phyloP scores from a whole-genome alignment of 2,113 vertebrate species.

The Antigone vipio region DNA sequence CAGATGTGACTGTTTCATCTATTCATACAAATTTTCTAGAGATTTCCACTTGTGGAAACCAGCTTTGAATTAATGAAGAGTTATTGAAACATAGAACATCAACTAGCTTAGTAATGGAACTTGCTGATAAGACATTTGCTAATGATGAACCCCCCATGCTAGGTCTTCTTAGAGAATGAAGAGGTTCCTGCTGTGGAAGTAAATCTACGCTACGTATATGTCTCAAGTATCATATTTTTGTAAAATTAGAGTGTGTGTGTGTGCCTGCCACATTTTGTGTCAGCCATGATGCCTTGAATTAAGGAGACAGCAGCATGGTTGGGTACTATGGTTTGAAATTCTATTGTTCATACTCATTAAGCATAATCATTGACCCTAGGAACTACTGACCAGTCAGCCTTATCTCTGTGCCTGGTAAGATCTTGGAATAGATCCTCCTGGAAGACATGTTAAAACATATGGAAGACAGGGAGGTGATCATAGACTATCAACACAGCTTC shows the following conservation, averaged over 20 bases:
- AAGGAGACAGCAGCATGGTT: not conserved
- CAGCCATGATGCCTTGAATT: not conserved
- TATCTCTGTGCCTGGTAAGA: not conserved
- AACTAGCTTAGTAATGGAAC: not conserved
- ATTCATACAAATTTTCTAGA: not conserved
- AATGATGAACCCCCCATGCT: not conserved
- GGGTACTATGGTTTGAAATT: not conserved
- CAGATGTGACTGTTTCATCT: not conserved
- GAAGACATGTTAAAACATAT: not conserved
- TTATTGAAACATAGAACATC: not conserved
- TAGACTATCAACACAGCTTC: not conserved
- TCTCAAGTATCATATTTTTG: not conserved
- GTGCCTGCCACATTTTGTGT: not conserved
- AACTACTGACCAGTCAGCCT: not conserved
- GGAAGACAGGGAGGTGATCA: not conserved
- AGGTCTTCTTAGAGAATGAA: not conserved
- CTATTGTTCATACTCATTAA: not conserved
- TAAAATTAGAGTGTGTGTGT: not conserved
- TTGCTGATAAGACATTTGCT: not conserved
- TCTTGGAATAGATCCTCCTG: not conserved
- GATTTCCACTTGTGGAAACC: not conserved
- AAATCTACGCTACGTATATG: not conserved
- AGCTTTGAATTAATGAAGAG: constrained; percentile 9
- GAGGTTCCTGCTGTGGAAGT: not conserved
- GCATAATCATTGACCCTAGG: not conserved